Percentiles rank a stretch among this genome's conserved stretches.
These are phyloP conservation scores for Paracyclopina nana DNA, from an alignment of 1,140 invertebrate genomes.

Conservation along the genomic window DNA sequence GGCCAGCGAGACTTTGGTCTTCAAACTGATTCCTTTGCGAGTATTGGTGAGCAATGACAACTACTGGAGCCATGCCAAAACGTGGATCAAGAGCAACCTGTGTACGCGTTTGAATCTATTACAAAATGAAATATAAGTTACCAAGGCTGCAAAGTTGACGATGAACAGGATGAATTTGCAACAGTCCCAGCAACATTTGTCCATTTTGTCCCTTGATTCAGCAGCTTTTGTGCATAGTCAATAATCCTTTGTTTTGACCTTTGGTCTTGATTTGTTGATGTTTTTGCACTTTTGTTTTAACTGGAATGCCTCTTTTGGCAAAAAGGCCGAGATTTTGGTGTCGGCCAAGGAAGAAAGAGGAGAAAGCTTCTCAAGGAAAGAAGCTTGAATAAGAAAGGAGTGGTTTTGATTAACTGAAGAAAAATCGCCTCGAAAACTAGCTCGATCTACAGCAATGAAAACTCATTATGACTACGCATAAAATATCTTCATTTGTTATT, in stretches of 20 bases:
- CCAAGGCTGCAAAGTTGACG: not conserved
- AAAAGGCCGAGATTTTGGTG: constrained; percentile 31
- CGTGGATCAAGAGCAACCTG: not conserved
- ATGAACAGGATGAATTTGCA: constrained; percentile 9
- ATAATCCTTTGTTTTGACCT: constrained; percentile 10
- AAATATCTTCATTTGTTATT: too few species aligned
- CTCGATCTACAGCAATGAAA: too few species aligned
- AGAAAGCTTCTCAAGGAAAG: too few species aligned
- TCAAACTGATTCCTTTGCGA: not conserved
- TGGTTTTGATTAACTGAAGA: too few species aligned
- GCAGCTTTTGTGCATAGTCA: not conserved
- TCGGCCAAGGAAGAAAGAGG: too few species aligned
- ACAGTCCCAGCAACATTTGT: constrained; percentile 8
- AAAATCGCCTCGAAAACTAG: too few species aligned
- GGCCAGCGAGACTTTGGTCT: not conserved
- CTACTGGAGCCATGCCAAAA: not conserved
- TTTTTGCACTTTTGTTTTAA: constrained; percentile 2
- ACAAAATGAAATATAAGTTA: not conserved
- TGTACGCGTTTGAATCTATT: not conserved
- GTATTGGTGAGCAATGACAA: too few species aligned
- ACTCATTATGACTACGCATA: too few species aligned
- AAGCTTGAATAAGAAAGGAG: too few species aligned
- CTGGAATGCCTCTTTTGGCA: constrained; percentile 5
- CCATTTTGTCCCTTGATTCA: not conserved
- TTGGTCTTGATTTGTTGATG: not conserved